Evolutionary conservation across 2,797 vertebrate genomes (phyloP).

Genomic region (Malacoctenus gilli): DNA sequence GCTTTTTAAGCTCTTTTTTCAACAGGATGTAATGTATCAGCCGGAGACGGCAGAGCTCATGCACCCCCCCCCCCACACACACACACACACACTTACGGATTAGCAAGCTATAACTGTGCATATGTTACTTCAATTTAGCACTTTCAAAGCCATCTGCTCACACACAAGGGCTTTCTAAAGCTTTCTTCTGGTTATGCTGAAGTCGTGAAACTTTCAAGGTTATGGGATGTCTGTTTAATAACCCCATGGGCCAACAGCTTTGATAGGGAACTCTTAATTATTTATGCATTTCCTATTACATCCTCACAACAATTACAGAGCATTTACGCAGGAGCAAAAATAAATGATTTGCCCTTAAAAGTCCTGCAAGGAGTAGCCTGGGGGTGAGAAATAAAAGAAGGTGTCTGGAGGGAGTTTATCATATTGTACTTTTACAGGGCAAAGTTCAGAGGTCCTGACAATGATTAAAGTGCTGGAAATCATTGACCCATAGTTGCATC

Average conservation of each 20-base stretch:
- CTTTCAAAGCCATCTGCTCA: conserved; percentile 36
- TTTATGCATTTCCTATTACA: conserved; percentile 44
- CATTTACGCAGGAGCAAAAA: not conserved
- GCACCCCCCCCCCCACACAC: not conserved
- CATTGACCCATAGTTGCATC: not conserved
- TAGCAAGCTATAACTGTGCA: conserved; percentile 12
- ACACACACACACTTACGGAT: conserved; percentile 44
- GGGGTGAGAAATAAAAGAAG: conserved; percentile 19
- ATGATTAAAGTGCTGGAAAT: conserved; percentile 56
- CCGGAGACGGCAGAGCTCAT: conserved; percentile 15
- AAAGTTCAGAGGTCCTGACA: conserved; percentile 69
- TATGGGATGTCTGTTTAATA: conserved; percentile 50
- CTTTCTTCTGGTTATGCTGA: conserved; percentile 30
- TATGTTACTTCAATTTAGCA: conserved; percentile 2
- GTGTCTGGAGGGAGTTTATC: not conserved
- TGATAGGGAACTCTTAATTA: conserved; percentile 66
- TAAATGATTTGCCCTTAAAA: not conserved
- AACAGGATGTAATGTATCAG: conserved; percentile 16
- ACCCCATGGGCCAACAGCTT: conserved; percentile 56
- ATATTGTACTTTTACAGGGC: conserved; percentile 36
- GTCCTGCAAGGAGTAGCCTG: conserved; percentile 9
- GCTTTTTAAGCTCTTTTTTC: conserved; percentile 3
- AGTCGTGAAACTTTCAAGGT: conserved; percentile 62
- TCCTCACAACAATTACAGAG: conserved; percentile 11
- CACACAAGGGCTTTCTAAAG: conserved; percentile 29